A percentile compares a stretch with the other conserved stretches of the same genome.
Evolutionary conservation across 37 sponge, comb jelly and placozoan species (phyloP).

Genomic region (Tethya wilhelma): DNA sequence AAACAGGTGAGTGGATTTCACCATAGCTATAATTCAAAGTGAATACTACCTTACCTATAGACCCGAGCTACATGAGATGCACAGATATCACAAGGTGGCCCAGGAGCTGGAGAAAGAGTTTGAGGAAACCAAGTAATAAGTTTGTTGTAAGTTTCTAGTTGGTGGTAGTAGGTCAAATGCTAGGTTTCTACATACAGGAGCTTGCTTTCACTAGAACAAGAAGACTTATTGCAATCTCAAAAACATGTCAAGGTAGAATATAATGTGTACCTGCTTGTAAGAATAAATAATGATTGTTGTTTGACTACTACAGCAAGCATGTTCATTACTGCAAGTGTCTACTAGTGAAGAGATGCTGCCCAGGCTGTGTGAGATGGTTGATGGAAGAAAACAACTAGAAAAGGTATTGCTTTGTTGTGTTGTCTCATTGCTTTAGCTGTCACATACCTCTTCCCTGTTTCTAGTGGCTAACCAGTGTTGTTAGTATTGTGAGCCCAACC

Average conservation of each 20-base stretch:
- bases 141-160: too few species aligned
- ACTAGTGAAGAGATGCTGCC: conserved; percentile 1
- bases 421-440: neutral
- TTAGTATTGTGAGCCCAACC: neutral
- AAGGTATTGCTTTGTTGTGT: neutral
- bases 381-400: neutral
- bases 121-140: neutral
- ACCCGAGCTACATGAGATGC: conserved; percentile 3
- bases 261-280: too few species aligned
- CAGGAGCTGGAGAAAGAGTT: conserved; percentile 9
- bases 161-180: too few species aligned
- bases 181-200: neutral
- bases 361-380: neutral
- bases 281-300: too few species aligned
- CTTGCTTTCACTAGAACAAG: neutral
- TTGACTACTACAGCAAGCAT: conserved; percentile 8
- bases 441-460: neutral
- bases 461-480: neutral
- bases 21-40: neutral
- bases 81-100: neutral
- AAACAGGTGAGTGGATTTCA: conserved; percentile 27
- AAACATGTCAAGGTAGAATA: neutral
- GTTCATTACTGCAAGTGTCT: conserved; percentile 12
- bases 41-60: neutral
- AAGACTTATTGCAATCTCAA: neutral